Percentiles rank a stretch among this genome's conserved stretches.
phyloP scores from a whole-genome alignment of 2,113 vertebrate species.

The Rousettus leschenaultii region DNA sequence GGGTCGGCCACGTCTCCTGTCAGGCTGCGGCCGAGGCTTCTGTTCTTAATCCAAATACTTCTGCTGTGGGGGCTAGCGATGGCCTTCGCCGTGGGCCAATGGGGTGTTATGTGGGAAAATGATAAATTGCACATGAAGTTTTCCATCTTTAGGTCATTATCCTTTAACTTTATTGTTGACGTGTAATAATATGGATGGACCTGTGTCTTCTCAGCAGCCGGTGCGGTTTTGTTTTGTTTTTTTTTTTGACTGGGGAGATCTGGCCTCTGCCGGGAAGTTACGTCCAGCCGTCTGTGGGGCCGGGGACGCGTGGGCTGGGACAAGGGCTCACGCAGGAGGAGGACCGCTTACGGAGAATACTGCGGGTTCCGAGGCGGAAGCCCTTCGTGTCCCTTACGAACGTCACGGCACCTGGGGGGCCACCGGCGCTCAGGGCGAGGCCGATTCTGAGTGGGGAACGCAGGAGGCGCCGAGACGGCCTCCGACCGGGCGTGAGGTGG shows the following conservation, averaged over 20 bases:
- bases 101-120: background rate
- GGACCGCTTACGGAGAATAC: no score
- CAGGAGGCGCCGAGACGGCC: no score
- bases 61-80: background rate
- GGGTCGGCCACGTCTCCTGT: background rate
- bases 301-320: background rate
- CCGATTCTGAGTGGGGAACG: no score
- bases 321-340: background rate
- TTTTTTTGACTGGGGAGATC: background rate
- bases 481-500: no score
- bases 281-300: background rate
- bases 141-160: background rate
- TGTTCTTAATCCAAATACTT: slow-evolving; percentile 36
- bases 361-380: no score
- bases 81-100: background rate
- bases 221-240: background rate
- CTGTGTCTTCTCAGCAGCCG: background rate
- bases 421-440: no score
- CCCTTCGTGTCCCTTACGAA: no score
- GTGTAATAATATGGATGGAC: no score
- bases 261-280: no score
- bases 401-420: no score
- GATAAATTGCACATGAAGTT: background rate
- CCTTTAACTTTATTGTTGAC: no score
- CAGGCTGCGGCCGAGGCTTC: slow-evolving; percentile 24